Evolutionary conservation across 2,113 vertebrate genomes (phyloP), one percentile per base, ranked within the genome.

Genomic region (Malurus elegans): DNA sequence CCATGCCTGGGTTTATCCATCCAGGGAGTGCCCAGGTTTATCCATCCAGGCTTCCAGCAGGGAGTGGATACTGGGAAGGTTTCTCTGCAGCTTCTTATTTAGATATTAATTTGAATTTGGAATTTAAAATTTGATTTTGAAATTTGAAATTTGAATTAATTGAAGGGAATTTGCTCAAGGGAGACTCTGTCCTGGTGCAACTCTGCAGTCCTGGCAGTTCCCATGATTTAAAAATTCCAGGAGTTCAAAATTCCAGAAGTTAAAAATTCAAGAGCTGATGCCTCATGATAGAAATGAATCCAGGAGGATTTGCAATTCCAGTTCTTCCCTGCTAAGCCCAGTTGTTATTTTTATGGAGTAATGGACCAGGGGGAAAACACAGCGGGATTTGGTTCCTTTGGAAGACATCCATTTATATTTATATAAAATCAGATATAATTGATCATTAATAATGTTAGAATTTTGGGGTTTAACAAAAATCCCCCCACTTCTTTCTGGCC

Each of bases 1-100:
- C 45, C n/a, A 16, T 0, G 0, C 4, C 38, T 10, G 34, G 18
- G 21, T 48, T 4, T 8, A 48, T 36, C 3, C 5, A 56, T 26
- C 28, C 65, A 54, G 79, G 67, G n/a, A n/a, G n/a, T n/a, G n/a
- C n/a, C n/a, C n/a, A n/a, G 18, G 21, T 48, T 4, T 8, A 48
- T 36, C 3, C 5, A 56, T 26, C 28, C 65, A 54, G 79, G 67
- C 3, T 65, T 11, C 50, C 69, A 42, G 60, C 28, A 81, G 57
- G 25, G 26, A 12, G 26, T 3, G 14, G 24, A 29, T 12, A 9
- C 34, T 11, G 25, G 56, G 28, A 58, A 60, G 5, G 56, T 18
- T 88, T 78, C 64, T 54, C 20, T 15, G 56, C 69, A 80, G 69
- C 50, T 54, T 26, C 23, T 36, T 7, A 42, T 34, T 57, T 36